These are phyloP conservation scores for Jordanella pulchra DNA, from an alignment of 2,797 vertebrate species.

Conservation along the genomic window DNA sequence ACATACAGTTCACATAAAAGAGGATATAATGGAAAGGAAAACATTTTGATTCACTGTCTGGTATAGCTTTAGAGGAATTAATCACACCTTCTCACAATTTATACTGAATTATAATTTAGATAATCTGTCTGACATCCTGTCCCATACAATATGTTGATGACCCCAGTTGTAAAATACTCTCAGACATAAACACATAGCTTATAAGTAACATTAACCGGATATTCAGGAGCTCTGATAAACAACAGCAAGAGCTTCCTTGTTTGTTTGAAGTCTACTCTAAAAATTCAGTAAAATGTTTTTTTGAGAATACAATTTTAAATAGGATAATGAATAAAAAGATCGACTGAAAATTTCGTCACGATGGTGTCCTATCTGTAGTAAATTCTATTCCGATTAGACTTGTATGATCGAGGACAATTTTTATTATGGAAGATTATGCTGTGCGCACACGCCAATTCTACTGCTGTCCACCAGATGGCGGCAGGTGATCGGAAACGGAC, in stretches of 20 bases:
- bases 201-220: neutral
- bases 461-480: slow-evolving; percentile 7
- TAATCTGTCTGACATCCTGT: neutral
- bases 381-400: neutral
- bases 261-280: neutral
- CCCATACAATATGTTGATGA: neutral
- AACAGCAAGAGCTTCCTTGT: neutral
- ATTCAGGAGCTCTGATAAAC: neutral
- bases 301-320: neutral
- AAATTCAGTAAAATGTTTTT: neutral
- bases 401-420: neutral
- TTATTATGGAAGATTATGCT: neutral
- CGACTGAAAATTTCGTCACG: no score
- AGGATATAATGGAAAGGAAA: neutral
- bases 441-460: no score
- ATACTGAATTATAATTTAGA: neutral
- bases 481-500: neutral
- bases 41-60: neutral
- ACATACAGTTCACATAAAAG: neutral
- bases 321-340: no score
- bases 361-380: neutral
- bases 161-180: neutral
- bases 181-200: neutral
- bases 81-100: neutral
- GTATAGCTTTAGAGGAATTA: neutral